Conservation (phyloP, 1,140 invertebrate genomes). For the Neotoxoptera formosana region DNA sequence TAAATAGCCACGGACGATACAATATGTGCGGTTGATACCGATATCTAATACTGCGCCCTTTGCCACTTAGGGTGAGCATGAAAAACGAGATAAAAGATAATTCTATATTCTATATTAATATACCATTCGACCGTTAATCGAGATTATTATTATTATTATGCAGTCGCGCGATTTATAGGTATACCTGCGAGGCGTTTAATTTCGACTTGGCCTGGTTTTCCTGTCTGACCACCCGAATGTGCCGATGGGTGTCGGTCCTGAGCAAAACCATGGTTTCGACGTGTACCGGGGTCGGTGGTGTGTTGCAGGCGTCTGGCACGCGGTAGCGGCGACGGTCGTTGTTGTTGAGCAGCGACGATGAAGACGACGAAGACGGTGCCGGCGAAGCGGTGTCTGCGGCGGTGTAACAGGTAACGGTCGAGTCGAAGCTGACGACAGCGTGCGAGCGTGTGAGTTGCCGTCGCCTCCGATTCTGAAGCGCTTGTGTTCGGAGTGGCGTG, state of each 20-base stretch:
- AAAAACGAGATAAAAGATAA: too few species aligned
- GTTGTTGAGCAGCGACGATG: neutral
- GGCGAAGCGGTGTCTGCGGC: neutral
- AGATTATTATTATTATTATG: neutral
- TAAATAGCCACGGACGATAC: too few species aligned
- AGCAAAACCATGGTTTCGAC: conserved; percentile 48
- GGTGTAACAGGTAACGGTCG: conserved; percentile 22
- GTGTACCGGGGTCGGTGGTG: conserved; percentile 10
- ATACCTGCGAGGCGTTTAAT: conserved; percentile 43
- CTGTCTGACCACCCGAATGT: conserved; percentile 55
- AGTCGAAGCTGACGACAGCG: conserved; percentile 18
- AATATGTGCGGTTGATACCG: too few species aligned
- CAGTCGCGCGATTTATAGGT: neutral
- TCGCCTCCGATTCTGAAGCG: conserved; percentile 48
- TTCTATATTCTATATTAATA: too few species aligned
- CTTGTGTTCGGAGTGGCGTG: conserved; percentile 51
- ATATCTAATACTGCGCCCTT: too few species aligned
- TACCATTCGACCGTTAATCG: too few species aligned
- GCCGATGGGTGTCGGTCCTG: conserved; percentile 50
- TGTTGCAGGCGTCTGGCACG: neutral
- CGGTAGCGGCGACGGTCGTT: neutral
- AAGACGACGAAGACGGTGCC: conserved; percentile 15
- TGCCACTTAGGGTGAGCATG: too few species aligned
- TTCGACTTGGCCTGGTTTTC: conserved; percentile 28
- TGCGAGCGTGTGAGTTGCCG: conserved; percentile 49